Base-by-base conservation (phyloP, 2,113 vertebrate genomes). In the Podarcis muralis region DNA sequence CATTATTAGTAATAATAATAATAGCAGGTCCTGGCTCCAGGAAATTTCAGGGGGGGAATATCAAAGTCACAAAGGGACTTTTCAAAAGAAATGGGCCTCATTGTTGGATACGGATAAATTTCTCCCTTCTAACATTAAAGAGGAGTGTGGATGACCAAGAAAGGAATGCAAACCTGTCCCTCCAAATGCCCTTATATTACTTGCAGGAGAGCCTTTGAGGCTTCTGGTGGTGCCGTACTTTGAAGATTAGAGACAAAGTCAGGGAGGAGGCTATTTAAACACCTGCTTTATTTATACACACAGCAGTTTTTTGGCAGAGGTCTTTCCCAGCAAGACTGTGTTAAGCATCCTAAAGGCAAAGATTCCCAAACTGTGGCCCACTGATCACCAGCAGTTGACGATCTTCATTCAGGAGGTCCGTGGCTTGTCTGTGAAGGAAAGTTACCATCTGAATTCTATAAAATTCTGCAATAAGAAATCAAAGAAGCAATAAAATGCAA, bases 61-160 rank as follows among this genome's bases (percentile, higher is more conserved):
- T 72, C 86, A 87, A 81, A 81, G 25, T 30, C 68, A 87, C 78
- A 87, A 81, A 87, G 35, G 35, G 25, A 57, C 68, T 81, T 87
- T 87, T 87, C 48, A 74, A 59, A 53, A 53, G 48, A 53, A 53
- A 53, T 53, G 48, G 11, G 7, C 43, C 77, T 57, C 37, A 74
- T 18, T 7, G 59, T 25, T 53, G 25, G 22, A 66, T 81, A 32
- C 30, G 68, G 80, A 86, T n/a, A 57, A 40, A 81, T 57, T 16
- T 81, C 23, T 57, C 69, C 32, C 23, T 59, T 37, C 13, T 80
- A 59, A 87, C 23, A 18, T 81, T 30, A 72, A 62, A 65, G 30
- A n/a, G 25, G 13, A 40, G 81, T 62, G 32, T 37, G 40, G 68
- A 86, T 81, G 66, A 71, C 48, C 48, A 53, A 53, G 65, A 7